A percentile compares a stretch with the other conserved stretches of the same genome.
phyloP scores from a whole-genome alignment of 2,797 vertebrate species.

The Pagetopsis macropterus region DNA sequence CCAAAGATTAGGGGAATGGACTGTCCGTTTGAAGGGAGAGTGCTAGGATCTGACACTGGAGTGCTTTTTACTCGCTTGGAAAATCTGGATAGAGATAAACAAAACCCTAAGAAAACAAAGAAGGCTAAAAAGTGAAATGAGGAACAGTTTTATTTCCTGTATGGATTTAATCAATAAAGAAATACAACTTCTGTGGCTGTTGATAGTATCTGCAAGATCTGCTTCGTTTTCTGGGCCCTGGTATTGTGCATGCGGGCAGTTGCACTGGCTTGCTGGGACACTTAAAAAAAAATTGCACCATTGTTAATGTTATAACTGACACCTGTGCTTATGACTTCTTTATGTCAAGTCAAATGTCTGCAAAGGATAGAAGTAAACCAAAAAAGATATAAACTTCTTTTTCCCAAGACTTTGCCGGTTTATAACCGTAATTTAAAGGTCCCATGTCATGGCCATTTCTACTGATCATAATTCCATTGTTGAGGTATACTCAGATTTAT shows the following conservation, averaged over 20 bases:
- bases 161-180: slow-evolving; percentile 1
- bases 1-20: slow-evolving; percentile 76
- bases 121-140: slow-evolving; percentile 42
- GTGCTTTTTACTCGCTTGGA: slow-evolving; percentile 89
- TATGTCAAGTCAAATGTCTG: background rate
- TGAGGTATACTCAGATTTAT: too few relatives aligned
- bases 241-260: background rate
- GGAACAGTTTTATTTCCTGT: background rate
- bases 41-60: slow-evolving; percentile 86
- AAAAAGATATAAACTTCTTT: background rate
- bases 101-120: slow-evolving; percentile 59
- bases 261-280: background rate
- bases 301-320: too few relatives aligned
- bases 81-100: slow-evolving; percentile 44
- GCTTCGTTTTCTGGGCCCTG: background rate
- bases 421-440: too few relatives aligned
- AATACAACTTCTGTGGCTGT: background rate
- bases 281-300: background rate
- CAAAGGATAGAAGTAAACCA: background rate
- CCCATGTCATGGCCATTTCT: too few relatives aligned
- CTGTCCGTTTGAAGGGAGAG: slow-evolving; percentile 89
- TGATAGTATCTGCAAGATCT: background rate
- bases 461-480: too few relatives aligned
- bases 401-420: too few relatives aligned
- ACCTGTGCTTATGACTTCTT: background rate